phyloP scores from a whole-genome alignment of 2,113 vertebrate species.

The rabbit (Oryctolagus cuniculus) region mOryCun1.1 NC_091449.1:62854501-62855000 shows the following conservation, averaged over 20 bases:
- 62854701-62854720: neutral
- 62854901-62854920: neutral
- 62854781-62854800: no score
- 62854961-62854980: neutral
- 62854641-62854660: neutral
- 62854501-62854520: no score
- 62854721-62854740: neutral
- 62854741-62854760: neutral
- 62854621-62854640: no score
- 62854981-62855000: neutral
- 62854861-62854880: neutral
- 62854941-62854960: neutral
- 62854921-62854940: neutral
- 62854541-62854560: no score
- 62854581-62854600: no score
- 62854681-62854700: neutral
- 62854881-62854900: rapidly evolving
- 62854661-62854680: neutral
- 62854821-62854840: neutral
- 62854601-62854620: no score
- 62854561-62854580: no score
- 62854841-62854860: neutral
- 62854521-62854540: no score
- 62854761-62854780: neutral
- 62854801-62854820: rapidly evolving